Evolutionary conservation across 1,140 invertebrate genomes (phyloP).

Genomic region (Cyclargus thomasi): DNA sequence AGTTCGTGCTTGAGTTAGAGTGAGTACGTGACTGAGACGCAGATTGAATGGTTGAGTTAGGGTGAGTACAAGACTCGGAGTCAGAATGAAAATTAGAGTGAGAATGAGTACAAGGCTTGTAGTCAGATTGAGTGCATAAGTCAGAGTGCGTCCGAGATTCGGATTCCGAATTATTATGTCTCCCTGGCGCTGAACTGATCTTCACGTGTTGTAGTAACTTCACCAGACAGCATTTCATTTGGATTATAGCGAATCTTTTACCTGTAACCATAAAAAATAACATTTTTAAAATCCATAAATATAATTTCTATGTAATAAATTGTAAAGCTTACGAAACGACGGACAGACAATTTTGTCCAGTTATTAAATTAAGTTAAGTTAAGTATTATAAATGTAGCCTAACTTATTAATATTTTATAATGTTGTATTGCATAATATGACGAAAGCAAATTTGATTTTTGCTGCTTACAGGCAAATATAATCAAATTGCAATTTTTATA

Average conservation of each 20-base stretch:
- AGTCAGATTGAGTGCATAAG: not conserved
- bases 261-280: conserved; percentile 41
- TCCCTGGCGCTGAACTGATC: conserved; percentile 34
- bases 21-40: conserved; percentile 22
- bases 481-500: no score
- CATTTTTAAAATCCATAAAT: no score
- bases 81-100: conserved; percentile 22
- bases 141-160: conserved; percentile 19
- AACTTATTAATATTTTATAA: no score
- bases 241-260: conserved; percentile 67
- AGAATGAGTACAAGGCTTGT: not conserved
- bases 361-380: no score
- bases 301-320: no score
- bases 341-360: no score
- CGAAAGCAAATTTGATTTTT: no score
- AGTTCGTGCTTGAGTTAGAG: not conserved
- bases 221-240: conserved; percentile 67
- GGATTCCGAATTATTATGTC: not conserved
- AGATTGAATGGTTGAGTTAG: not conserved
- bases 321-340: no score
- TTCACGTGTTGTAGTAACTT: conserved; percentile 50
- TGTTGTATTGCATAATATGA: no score
- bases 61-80: not conserved
- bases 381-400: no score
- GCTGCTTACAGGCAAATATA: no score